Evolutionary conservation across 2,113 vertebrate genomes (phyloP), one percentile per base, ranked within the genome.

Genomic region (Helogale parvula): DNA sequence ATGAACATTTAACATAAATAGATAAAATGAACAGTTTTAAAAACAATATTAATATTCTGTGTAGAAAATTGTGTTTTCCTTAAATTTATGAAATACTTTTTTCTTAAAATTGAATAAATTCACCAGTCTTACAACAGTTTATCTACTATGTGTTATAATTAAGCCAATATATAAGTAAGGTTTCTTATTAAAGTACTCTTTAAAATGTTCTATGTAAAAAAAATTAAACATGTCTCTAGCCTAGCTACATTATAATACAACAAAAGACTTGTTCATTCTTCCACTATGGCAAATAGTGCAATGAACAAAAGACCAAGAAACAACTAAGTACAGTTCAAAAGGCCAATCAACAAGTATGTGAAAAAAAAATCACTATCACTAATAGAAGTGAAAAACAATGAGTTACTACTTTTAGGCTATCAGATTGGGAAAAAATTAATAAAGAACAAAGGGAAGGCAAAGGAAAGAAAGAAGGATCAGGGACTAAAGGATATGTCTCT

Each of bases 71-170:
- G 19, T 76, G 15, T 33, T 83, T 83, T 57, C 21, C 63, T 91
- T 91, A 68, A 45, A 25, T 88, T 91, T 95, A 9, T 88, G 33
- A 96, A 88, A 16, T 93, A 17, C 25, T 79, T 96, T 93, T 88
- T 29, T 54, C 69, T 76, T 13, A 29, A 83, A 21, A 29, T 54
- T 92, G 33, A 86, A 77, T 47, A 81, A 57, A 66, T 66, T 72
- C 12, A 33, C 2, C 13, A 79, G 27, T 91, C 4, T 90, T 91
- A 0, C 66, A 93, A 65, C 3, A 71, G 31, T 35, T 76, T 52
- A 94, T 74, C 41, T 38, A 90, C 19, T 77, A 69, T 47, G 52
- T 71, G 60, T 63, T 87, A 47, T 79, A 47, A 72, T 92, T 95
- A 77, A 93, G 8, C 2, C 35, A 94, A 52, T 31, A 63, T 54